A percentile compares a stretch with the other conserved stretches of the same genome.
These are phyloP conservation scores for Deroplatys truncata DNA, from an alignment of 2,888 invertebrate species.

Conservation along the genomic window DNA sequence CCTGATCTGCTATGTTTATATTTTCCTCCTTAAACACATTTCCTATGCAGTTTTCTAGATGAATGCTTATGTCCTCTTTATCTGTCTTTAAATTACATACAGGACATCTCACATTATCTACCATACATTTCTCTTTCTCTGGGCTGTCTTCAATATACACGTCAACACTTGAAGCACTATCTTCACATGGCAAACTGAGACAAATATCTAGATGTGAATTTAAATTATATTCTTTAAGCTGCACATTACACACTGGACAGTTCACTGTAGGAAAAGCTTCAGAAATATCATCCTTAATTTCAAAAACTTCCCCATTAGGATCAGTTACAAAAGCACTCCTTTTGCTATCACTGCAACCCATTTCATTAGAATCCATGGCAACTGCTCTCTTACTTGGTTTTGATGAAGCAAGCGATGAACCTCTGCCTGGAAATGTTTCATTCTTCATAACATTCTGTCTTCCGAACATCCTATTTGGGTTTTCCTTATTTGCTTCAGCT, in stretches of 20 bases:
- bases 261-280: slow-evolving; percentile 30
- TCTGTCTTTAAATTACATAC: not conserved
- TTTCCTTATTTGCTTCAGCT: not conserved
- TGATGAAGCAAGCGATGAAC: not conserved
- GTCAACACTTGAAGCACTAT: not conserved
- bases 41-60: not conserved
- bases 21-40: not conserved
- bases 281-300: not conserved
- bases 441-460: not conserved
- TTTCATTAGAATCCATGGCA: not conserved
- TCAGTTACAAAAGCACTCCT: not conserved
- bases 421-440: not conserved
- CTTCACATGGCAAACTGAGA: not conserved
- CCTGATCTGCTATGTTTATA: not conserved
- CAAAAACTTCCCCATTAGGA: not conserved
- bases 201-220: slow-evolving; percentile 37
- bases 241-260: slow-evolving; percentile 51
- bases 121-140: not conserved
- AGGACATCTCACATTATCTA: not conserved
- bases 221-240: slow-evolving; percentile 42
- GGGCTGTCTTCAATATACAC: not conserved
- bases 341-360: not conserved
- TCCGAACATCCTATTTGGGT: not conserved
- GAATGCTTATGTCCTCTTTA: not conserved
- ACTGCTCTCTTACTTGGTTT: not conserved